Evolutionary conservation across 2,113 vertebrate genomes (phyloP), one percentile per base, ranked within the genome.

Genomic region (Anoplopoma fimbria): DNA sequence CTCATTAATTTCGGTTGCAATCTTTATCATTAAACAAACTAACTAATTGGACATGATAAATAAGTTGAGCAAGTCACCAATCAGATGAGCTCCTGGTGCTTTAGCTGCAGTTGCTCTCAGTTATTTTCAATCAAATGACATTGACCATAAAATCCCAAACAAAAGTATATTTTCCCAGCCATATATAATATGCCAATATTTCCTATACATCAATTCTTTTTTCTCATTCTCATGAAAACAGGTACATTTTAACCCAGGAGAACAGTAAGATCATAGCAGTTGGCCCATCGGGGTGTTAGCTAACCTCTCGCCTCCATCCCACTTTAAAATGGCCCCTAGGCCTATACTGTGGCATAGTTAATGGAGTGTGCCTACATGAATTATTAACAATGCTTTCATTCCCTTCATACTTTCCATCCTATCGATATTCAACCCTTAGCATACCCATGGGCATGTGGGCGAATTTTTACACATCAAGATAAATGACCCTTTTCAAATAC

Each of bases 361-460:
- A 94, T 90, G 87, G 92, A 93, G 87, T 87, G 88, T 40, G 83
- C 91, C 84, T 85, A 82, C 87, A 94, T 93, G 76, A 91, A 94
- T 93, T 93, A 95, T 94, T 93, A 90, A 93, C 86, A 71, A 62
- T 88, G 88, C 90, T 94, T 91, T 89, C 79, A 62, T 91, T 92
- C 81, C 83, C 85, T 91, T 90, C 91, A 88, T 92, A 79, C 89
- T 89, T 77, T 69, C 86, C 86, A 92, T 83, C 77, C 71, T 91
- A 89, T 93, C 81, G 87, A 93, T 93, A 87, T 89, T 89, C 89
- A 89, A 82, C 84, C 88, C 82, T 85, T 60, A 80, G 69, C 89
- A 53, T 84, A 75, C 80, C 77, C 82, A 84, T 85, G 83, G 84
- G 88, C 86, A 79, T 83, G 87, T 91, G 89, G 87, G 89, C 65